phyloP scores from a whole-genome alignment of 2,113 vertebrate species.

The Sitta europaea region DNA sequence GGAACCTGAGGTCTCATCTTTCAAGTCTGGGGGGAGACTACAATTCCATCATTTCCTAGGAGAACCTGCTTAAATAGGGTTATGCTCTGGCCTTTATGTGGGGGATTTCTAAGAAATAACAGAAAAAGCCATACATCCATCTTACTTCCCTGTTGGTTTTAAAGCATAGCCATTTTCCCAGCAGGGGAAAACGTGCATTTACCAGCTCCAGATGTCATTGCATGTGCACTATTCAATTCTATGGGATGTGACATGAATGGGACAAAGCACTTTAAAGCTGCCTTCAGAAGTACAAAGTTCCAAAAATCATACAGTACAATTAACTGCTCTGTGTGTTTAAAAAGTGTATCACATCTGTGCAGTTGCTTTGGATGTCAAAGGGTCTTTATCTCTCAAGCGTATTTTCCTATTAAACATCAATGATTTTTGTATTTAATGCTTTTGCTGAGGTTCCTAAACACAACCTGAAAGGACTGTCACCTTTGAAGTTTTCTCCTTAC shows the following conservation, averaged over 20 bases:
- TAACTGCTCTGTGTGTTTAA: slow-evolving; percentile 30
- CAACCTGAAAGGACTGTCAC: slow-evolving; percentile 28
- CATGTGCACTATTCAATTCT: slow-evolving; percentile 31
- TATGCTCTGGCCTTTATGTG: slow-evolving; percentile 25
- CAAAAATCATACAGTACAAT: slow-evolving; percentile 35
- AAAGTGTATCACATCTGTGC: neutral
- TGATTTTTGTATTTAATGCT: slow-evolving; percentile 42
- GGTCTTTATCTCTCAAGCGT: neutral
- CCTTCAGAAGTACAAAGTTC: slow-evolving; percentile 43
- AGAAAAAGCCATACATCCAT: slow-evolving; percentile 23
- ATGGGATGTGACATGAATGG: slow-evolving; percentile 42
- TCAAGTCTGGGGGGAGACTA: slow-evolving; percentile 38
- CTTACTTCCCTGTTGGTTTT: slow-evolving; percentile 50
- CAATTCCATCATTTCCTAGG: slow-evolving; percentile 23
- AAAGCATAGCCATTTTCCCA: slow-evolving; percentile 50
- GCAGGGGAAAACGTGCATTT: slow-evolving; percentile 44
- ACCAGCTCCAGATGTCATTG: slow-evolving; percentile 15
- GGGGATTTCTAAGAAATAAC: slow-evolving; percentile 22
- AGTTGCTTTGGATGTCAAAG: slow-evolving; percentile 12
- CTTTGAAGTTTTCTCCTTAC: slow-evolving; percentile 25
- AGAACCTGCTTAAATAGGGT: slow-evolving; percentile 6
- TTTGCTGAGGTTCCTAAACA: slow-evolving; percentile 21
- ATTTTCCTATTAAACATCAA: slow-evolving; percentile 53
- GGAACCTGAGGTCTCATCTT: slow-evolving; percentile 20
- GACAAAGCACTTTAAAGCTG: slow-evolving; percentile 47